Conservation (phyloP, 1,140 invertebrate genomes). For the Polypedilum pembai region DNA sequence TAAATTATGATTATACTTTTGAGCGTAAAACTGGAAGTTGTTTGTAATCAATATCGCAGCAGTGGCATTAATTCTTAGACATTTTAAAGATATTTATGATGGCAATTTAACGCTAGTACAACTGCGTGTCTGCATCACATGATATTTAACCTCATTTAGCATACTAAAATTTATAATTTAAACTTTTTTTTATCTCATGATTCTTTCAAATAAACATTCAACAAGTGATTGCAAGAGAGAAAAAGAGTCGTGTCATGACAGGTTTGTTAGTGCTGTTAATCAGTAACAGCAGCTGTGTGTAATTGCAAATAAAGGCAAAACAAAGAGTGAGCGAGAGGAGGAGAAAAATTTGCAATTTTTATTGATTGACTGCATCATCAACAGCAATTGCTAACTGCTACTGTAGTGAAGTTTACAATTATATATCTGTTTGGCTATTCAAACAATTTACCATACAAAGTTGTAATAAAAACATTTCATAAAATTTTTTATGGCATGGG, state of each 20-base stretch:
- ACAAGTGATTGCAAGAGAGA: too few relatives aligned
- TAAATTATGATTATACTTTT: constrained; percentile 14
- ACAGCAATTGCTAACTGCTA: background rate
- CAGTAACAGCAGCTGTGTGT: too few relatives aligned
- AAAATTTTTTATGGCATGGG: too few relatives aligned
- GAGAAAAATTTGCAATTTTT: background rate
- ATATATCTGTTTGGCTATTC: too few relatives aligned
- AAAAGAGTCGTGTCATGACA: background rate
- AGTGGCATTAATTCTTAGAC: background rate
- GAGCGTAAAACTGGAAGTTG: background rate
- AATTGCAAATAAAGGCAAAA: background rate
- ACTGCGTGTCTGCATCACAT: background rate
- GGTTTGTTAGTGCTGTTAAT: background rate
- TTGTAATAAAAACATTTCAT: too few relatives aligned
- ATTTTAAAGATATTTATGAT: background rate
- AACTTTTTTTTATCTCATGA: too few relatives aligned
- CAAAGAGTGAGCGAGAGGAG: background rate
- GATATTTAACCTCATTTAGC: constrained; percentile 17
- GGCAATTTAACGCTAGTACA: too few relatives aligned
- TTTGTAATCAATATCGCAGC: constrained; percentile 18
- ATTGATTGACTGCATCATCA: background rate
- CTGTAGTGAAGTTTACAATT: background rate
- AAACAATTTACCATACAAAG: too few relatives aligned
- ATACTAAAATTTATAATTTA: too few relatives aligned
- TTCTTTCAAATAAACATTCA: too few relatives aligned